Evolutionary conservation across 2,797 vertebrate species (phyloP).

Genomic region (Philypnodon macrostomus): DNA sequence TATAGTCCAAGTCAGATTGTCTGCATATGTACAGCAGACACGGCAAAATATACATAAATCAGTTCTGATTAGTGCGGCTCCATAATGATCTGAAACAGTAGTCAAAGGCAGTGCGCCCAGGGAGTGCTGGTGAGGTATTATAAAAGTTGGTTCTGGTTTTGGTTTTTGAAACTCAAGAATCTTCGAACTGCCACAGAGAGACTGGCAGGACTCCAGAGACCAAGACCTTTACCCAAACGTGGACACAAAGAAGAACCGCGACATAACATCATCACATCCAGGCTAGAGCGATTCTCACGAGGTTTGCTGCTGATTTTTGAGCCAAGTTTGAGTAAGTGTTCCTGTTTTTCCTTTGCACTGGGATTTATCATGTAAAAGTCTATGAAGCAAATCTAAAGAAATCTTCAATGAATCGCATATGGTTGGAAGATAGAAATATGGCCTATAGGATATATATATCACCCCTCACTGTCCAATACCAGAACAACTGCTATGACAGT

Average conservation of each 20-base stretch:
- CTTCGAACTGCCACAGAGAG: slow-evolving; percentile 50
- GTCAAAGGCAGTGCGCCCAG: slow-evolving; percentile 41
- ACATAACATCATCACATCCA: slow-evolving; percentile 39
- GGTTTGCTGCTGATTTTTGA: slow-evolving; percentile 35
- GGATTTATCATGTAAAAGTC: slow-evolving; percentile 58
- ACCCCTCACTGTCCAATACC: no score
- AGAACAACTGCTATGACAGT: no score
- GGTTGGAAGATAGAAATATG: slow-evolving; percentile 43
- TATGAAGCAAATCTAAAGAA: slow-evolving; percentile 52
- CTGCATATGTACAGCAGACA: slow-evolving; percentile 35
- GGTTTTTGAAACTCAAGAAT: slow-evolving; percentile 73
- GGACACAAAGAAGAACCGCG: slow-evolving; percentile 47
- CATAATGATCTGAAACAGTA: slow-evolving; percentile 70
- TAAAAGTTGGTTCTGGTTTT: slow-evolving; percentile 60
- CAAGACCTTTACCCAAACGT: slow-evolving; percentile 60
- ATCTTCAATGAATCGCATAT: slow-evolving; percentile 56
- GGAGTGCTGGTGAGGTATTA: slow-evolving; percentile 45
- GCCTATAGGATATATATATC: no score
- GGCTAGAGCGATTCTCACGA: slow-evolving; percentile 33
- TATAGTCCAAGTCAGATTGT: slow-evolving; percentile 12
- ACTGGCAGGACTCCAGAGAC: slow-evolving; percentile 67
- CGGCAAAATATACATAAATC: slow-evolving; percentile 56
- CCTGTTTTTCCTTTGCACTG: slow-evolving; percentile 41
- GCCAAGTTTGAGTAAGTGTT: slow-evolving; percentile 27
- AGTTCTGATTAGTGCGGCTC: slow-evolving; percentile 61